Conservation (phyloP, 2,113 vertebrate species). For the Phalacrocorax aristotelis region DNA sequence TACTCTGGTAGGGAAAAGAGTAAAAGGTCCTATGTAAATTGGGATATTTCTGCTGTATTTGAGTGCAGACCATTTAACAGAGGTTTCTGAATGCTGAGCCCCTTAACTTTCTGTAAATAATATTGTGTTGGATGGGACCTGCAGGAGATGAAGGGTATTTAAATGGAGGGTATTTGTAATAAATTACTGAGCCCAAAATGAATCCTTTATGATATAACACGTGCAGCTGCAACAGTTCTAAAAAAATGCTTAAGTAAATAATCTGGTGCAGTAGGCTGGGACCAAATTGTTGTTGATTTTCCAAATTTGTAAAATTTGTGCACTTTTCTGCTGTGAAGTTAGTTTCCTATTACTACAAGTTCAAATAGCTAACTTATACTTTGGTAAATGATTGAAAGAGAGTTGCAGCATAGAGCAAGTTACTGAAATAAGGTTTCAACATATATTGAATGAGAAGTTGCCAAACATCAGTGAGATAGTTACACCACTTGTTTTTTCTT, state of each 20-base stretch:
- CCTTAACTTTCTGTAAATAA: background rate
- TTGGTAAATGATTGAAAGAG: background rate
- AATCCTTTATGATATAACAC: background rate
- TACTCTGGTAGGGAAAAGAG: background rate
- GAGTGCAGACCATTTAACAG: background rate
- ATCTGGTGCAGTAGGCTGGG: background rate
- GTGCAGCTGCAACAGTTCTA: background rate
- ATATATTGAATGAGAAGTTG: background rate
- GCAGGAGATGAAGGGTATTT: background rate
- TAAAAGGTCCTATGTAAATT: background rate
- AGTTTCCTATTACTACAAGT: background rate
- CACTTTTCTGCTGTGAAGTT: background rate
- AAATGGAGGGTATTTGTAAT: background rate
- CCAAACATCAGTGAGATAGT: background rate
- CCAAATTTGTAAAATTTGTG: background rate
- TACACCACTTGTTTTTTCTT: background rate
- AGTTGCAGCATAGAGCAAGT: background rate
- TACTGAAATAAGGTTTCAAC: background rate
- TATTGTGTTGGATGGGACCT: background rate
- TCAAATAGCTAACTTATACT: background rate
- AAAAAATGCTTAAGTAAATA: background rate
- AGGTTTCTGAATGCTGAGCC: background rate
- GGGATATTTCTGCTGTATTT: background rate
- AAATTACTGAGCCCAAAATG: background rate
- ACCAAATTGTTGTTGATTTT: background rate